phyloP scores from a whole-genome alignment of 2,797 vertebrate species.

The Anguilla megastoma region DNA sequence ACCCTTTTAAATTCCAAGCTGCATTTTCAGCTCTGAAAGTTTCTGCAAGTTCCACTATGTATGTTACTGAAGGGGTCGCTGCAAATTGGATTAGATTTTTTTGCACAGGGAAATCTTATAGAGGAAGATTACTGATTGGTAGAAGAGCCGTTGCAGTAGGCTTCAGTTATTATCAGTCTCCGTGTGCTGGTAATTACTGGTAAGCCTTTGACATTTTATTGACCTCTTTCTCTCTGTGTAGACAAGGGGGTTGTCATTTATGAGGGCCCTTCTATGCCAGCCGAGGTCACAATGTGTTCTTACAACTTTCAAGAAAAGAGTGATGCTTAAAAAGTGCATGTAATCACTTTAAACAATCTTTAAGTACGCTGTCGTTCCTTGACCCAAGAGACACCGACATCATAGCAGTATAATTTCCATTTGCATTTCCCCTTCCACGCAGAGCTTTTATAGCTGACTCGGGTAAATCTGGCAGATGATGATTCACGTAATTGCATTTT shows the following conservation, averaged over 20 bases:
- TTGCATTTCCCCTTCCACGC: background rate
- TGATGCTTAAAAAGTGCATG: background rate
- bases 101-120: background rate
- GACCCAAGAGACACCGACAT: background rate
- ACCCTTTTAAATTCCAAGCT: background rate
- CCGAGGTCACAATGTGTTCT: background rate
- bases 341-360: background rate
- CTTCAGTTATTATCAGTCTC: background rate
- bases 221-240: background rate
- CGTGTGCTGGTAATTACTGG: background rate
- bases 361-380: background rate
- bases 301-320: background rate
- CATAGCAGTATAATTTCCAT: background rate
- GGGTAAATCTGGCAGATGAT: background rate
- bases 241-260: background rate
- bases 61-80: background rate
- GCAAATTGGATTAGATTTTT: background rate
- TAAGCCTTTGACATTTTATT: background rate
- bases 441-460: conserved; percentile 4
- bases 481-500: conserved; percentile 13
- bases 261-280: background rate
- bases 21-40: background rate
- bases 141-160: background rate
- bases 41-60: background rate
- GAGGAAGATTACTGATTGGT: background rate